A percentile compares a stretch with the other conserved stretches of the same genome.
These are phyloP conservation scores for Diabrotica undecimpunctata DNA, from an alignment of 1,140 invertebrate species.

Conservation along the genomic window DNA sequence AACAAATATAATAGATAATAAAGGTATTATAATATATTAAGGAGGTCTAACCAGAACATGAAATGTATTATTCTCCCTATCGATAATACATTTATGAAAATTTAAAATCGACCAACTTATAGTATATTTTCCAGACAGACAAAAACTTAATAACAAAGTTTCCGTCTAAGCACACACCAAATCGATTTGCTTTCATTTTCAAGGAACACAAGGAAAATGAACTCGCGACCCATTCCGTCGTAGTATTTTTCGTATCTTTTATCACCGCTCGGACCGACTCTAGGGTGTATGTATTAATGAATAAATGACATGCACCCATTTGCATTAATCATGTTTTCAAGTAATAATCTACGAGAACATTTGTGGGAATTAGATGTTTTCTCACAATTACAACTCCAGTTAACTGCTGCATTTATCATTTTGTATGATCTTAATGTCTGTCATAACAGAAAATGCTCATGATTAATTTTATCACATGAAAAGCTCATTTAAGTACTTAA, in stretches of 20 bases:
- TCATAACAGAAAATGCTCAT: conserved; percentile 15
- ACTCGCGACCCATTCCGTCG: background rate
- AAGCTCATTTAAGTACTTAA: background rate
- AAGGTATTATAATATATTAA: too few relatives aligned
- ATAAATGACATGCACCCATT: conserved; percentile 8
- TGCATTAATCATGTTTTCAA: conserved; percentile 13
- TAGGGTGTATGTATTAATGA: conserved; percentile 10
- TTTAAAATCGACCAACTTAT: too few relatives aligned
- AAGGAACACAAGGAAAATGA: background rate
- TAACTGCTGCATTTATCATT: conserved; percentile 11
- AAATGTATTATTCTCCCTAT: too few relatives aligned
- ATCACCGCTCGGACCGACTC: background rate
- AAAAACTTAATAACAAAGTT: too few relatives aligned
- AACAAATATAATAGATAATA: too few relatives aligned
- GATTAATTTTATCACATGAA: conserved; percentile 4
- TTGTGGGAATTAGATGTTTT: conserved; percentile 14
- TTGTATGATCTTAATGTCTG: conserved; percentile 7
- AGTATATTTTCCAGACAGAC: too few relatives aligned
- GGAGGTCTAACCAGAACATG: too few relatives aligned
- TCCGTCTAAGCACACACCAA: background rate
- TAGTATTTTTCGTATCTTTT: background rate
- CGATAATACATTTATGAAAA: too few relatives aligned
- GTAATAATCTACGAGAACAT: conserved; percentile 12
- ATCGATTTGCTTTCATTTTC: background rate
- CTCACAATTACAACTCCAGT: conserved; percentile 10